Evolutionary conservation across 1,140 invertebrate species (phyloP).

Genomic region (Orchesella cincta): DNA sequence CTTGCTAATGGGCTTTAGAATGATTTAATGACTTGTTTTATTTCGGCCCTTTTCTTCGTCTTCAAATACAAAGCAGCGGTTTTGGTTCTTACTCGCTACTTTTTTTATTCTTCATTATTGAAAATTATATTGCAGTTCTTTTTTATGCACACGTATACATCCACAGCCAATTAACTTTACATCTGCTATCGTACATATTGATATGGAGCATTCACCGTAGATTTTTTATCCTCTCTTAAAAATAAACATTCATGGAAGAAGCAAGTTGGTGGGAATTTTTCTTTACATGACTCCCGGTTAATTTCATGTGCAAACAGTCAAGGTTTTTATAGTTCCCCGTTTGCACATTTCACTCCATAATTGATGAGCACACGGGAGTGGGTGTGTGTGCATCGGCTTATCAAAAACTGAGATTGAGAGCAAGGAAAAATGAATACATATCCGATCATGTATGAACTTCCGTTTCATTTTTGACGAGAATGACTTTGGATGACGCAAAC

Average conservation of each 20-base stretch:
- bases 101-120: not conserved
- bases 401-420: not conserved
- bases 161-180: slow-evolving; percentile 16
- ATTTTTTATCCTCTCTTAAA: too few species aligned
- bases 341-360: not conserved
- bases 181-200: too few species aligned
- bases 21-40: slow-evolving; percentile 30
- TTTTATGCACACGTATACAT: not conserved
- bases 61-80: not conserved
- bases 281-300: too few species aligned
- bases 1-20: slow-evolving; percentile 16
- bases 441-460: not conserved
- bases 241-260: too few species aligned
- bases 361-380: not conserved
- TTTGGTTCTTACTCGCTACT: not conserved
- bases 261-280: too few species aligned
- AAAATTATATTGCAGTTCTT: not conserved
- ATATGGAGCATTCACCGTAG: too few species aligned
- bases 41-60: slow-evolving; percentile 13
- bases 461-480: not conserved
- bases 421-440: not conserved
- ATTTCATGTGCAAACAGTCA: too few species aligned
- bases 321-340: not conserved
- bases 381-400: not conserved
- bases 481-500: slow-evolving; percentile 25